phyloP scores from a whole-genome alignment of 2,113 vertebrate species.

The Puffinus mauretanicus region DNA sequence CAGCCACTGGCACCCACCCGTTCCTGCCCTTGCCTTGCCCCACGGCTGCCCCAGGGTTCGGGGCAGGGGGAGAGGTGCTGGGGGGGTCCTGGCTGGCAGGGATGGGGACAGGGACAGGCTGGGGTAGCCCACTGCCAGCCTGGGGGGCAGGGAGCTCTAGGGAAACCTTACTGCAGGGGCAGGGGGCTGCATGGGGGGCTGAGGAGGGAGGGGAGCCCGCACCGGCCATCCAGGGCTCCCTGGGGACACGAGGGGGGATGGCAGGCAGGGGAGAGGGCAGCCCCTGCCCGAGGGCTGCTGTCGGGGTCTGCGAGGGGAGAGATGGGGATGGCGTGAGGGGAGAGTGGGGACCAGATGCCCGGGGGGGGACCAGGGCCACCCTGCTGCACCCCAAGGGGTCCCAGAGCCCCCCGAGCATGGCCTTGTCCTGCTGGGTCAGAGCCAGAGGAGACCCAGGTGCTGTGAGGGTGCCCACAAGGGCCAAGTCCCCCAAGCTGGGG shows the following conservation, averaged over 20 bases:
- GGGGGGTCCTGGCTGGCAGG: no score
- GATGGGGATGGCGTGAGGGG: neutral
- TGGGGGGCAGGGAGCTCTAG: no score
- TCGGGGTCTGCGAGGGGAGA: neutral
- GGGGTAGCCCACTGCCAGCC: no score
- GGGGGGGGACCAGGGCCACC: neutral
- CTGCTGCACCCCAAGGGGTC: neutral
- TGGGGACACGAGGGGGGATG: neutral
- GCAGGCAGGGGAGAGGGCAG: neutral
- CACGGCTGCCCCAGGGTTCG: no score
- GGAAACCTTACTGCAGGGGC: no score
- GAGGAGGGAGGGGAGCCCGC: neutral
- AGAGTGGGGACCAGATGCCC: neutral
- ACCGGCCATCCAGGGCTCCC: neutral
- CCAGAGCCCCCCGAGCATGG: neutral
- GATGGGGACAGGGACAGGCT: no score
- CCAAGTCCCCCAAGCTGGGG: no score
- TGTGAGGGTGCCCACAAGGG: neutral
- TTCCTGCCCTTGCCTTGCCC: no score
- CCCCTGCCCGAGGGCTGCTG: neutral
- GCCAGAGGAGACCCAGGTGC: neutral
- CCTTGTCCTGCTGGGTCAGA: neutral
- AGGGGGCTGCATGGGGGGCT: neutral
- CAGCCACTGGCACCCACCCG: no score
- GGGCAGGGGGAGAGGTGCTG: no score